These are phyloP conservation scores for Natrix natrix DNA, from an alignment of 2,797 vertebrate genomes.

Conservation along the genomic window DNA sequence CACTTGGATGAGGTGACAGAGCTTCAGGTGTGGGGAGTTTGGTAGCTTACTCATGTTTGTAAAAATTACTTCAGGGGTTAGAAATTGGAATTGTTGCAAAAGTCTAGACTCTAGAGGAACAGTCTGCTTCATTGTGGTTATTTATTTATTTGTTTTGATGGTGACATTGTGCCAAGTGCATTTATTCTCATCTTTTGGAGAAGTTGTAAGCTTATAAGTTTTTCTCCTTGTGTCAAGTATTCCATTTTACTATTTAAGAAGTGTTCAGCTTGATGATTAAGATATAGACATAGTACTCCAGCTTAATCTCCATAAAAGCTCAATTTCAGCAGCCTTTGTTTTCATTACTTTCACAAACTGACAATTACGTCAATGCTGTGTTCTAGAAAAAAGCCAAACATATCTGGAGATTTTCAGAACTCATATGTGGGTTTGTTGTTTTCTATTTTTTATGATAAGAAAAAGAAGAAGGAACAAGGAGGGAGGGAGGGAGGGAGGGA, in stretches of 20 bases:
- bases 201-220: background rate
- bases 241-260: background rate
- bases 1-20: background rate
- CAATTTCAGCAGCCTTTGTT: background rate
- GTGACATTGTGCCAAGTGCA: background rate
- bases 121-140: background rate
- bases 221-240: background rate
- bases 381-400: background rate
- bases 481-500: too few relatives aligned
- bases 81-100: background rate
- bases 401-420: background rate
- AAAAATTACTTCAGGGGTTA: background rate
- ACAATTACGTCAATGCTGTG: background rate
- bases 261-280: background rate
- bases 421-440: background rate
- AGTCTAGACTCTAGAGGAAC: background rate
- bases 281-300: background rate
- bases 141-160: background rate
- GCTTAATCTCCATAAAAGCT: too few relatives aligned
- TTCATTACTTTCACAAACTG: background rate
- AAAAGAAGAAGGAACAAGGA: background rate
- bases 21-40: background rate
- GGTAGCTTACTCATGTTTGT: background rate
- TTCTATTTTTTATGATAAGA: background rate
- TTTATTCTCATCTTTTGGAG: background rate